Conservation (phyloP, 2,113 vertebrate genomes). For the Tetraodon nigroviridis region DNA sequence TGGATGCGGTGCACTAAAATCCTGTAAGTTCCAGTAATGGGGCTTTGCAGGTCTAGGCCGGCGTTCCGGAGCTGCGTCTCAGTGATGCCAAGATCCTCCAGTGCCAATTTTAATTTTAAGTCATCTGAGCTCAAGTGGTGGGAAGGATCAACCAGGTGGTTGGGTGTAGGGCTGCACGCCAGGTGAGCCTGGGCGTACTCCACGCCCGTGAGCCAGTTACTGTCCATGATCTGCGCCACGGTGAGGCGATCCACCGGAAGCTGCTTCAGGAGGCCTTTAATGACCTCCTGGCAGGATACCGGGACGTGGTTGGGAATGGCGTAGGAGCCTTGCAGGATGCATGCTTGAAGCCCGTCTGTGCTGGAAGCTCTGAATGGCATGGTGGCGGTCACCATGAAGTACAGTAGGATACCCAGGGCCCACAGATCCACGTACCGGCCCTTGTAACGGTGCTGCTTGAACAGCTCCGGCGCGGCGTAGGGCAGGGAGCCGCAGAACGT, state of each 20-base stretch:
- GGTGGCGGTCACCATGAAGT: slow-evolving; percentile 71
- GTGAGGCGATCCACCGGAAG: slow-evolving; percentile 58
- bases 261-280: slow-evolving; percentile 61
- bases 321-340: slow-evolving; percentile 70
- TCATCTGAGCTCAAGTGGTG: slow-evolving; percentile 56
- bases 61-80: slow-evolving; percentile 60
- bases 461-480: slow-evolving; percentile 74
- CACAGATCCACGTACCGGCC: slow-evolving; percentile 68
- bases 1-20: slow-evolving; percentile 70
- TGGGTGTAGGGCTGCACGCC: slow-evolving; percentile 34
- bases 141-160: slow-evolving; percentile 45
- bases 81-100: slow-evolving; percentile 67
- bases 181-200: slow-evolving; percentile 55
- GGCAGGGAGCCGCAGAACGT: slow-evolving; percentile 75
- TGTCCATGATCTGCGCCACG: slow-evolving; percentile 49
- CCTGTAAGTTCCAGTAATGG: slow-evolving; percentile 66
- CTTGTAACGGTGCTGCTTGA: slow-evolving; percentile 59
- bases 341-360: slow-evolving; percentile 52
- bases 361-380: slow-evolving; percentile 70
- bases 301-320: slow-evolving; percentile 61
- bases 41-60: slow-evolving; percentile 50
- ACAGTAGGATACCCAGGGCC: slow-evolving; percentile 74
- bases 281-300: slow-evolving; percentile 55
- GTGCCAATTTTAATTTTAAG: slow-evolving; percentile 45
- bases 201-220: slow-evolving; percentile 64